These are phyloP conservation scores for Sigmodon hispidus DNA, from an alignment of 2,113 vertebrate species.

Conservation along the genomic window DNA sequence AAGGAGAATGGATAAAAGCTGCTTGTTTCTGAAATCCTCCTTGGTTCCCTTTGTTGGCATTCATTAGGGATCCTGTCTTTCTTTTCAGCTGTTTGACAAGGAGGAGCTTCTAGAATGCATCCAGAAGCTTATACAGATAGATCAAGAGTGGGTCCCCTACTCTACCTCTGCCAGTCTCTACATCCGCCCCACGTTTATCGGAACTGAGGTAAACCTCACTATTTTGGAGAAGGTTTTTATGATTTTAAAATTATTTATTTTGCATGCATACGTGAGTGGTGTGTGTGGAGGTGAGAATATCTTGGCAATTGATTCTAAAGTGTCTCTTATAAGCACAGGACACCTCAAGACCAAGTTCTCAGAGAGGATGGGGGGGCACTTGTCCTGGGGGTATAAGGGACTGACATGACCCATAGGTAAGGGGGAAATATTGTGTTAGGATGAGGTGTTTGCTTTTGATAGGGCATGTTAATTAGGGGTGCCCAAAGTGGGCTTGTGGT, in stretches of 20 bases:
- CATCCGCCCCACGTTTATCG: constrained; percentile 92
- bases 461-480: background rate
- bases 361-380: background rate
- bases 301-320: background rate
- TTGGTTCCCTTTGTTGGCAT: background rate
- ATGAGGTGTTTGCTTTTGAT: background rate
- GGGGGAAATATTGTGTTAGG: background rate
- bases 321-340: background rate
- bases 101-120: constrained; percentile 93
- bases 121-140: constrained; percentile 90
- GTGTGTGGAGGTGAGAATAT: too few relatives aligned
- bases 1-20: background rate
- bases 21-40: too few relatives aligned
- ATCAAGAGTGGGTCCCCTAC: constrained; percentile 92
- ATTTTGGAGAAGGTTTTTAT: background rate
- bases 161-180: constrained; percentile 90
- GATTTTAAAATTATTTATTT: background rate
- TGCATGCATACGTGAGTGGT: background rate
- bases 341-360: background rate
- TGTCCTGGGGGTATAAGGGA: background rate
- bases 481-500: background rate
- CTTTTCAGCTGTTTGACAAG: constrained; percentile 89
- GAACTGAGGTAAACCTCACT: constrained; percentile 88
- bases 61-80: constrained; percentile 5
- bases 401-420: background rate